A percentile compares a stretch with the other conserved stretches of the same genome.
phyloP scores from a whole-genome alignment of 2,888 invertebrate species.

The Stenodema calcarata region DNA sequence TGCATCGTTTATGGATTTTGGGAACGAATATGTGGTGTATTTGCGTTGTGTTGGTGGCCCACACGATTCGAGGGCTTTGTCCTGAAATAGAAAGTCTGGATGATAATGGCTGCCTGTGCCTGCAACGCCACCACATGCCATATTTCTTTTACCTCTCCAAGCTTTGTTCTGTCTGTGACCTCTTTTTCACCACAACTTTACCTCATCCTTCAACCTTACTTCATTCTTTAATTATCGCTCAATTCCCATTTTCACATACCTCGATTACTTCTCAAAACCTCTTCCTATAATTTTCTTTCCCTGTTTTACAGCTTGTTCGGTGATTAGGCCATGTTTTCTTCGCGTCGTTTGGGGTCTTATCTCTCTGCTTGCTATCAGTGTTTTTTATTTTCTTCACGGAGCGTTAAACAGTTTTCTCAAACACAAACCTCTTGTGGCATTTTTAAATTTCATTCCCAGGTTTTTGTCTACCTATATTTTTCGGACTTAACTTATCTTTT shows the following conservation, averaged over 20 bases:
- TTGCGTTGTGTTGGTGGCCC: background rate
- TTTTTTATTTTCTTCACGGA: background rate
- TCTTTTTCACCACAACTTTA: background rate
- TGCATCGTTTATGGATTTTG: background rate
- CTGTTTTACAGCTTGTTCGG: background rate
- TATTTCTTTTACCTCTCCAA: background rate
- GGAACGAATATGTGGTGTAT: background rate
- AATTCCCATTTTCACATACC: background rate
- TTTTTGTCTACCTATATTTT: background rate
- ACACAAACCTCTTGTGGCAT: background rate
- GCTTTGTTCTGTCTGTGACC: background rate
- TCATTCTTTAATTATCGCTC: background rate
- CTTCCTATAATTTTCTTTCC: background rate
- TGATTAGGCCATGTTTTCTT: background rate
- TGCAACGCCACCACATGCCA: slow-evolving; percentile 36
- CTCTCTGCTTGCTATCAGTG: slow-evolving; percentile 15
- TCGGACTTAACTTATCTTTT: background rate
- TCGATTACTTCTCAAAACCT: background rate
- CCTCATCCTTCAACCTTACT: background rate
- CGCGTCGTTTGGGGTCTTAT: slow-evolving; percentile 15
- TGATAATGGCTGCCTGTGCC: slow-evolving; percentile 34
- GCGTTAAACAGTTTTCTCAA: background rate
- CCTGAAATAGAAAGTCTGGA: slow-evolving; percentile 34
- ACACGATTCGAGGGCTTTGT: slow-evolving; percentile 4
- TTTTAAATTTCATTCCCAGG: background rate